Base-by-base conservation (phyloP, 2,113 vertebrate species). In the Oryzias celebensis region DNA sequence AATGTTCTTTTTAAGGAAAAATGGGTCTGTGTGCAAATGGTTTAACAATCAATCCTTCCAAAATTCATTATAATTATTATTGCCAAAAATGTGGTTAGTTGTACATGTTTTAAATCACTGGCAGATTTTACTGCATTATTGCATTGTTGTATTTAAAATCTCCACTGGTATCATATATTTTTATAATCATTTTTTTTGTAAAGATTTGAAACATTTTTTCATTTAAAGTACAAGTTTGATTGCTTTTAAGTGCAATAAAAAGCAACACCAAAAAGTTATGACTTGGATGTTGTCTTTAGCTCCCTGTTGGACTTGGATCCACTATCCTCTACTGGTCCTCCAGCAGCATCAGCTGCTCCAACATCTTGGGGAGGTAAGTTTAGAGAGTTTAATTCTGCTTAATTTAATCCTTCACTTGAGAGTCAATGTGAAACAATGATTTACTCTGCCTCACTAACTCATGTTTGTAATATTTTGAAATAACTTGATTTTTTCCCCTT, bases 241-340 rank as follows among this genome's bases (percentile, higher is more conserved):
- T 18, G 17, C 5, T 46, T 46, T 17, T 15, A 44, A 15, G 43
- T 13, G 12, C 15, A 46, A 46, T 5, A 46, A 17, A 46, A 46
- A 14, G 43, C 14, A 6, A 45, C 14, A 45, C 44, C 16, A 16
- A 3, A 16, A 4, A 41, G n/a, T 8, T 7, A 28, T 52, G 5
- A 52, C 23, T 14, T 17, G n/a, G 13, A 55, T 36, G 22, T 46
- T 46, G 8, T 18, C 15, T 7, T n/a, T 44, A 97, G 94, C 71
- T 97, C 98, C 82, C 93, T 99, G 85, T 88, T 99, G 87, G 97
- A 98, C 74, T 92, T 99, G 81, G 96, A 98, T 68, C 96, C 91
- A 2, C 93, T 88, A 85, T 95, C 88, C 90, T 96, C 87, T 79
- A 93, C 81, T 16, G 89, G 90, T 31, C 91, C 77, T 0, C 80